Conservation (phyloP, 2,797 vertebrate genomes). For the Scyliorhinus canicula region DNA sequence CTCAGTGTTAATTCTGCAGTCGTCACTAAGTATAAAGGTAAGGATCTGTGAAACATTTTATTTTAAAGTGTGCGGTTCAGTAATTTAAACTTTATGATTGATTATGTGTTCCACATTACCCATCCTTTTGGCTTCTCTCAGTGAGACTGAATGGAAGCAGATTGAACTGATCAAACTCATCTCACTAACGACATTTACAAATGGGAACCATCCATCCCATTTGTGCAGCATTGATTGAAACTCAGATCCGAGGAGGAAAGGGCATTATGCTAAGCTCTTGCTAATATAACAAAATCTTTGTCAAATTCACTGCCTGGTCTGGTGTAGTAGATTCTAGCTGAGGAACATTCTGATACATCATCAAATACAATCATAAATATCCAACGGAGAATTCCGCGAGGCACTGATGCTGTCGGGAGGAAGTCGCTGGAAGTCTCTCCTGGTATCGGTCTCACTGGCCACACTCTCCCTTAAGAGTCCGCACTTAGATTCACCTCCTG, state of each 20-base stretch:
- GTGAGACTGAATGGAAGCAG: not conserved
- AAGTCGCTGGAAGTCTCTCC: no score
- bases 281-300: not conserved
- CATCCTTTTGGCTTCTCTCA: not conserved
- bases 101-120: not conserved
- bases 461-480: no score
- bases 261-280: not conserved
- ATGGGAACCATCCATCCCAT: not conserved
- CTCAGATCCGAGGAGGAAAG: not conserved
- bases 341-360: not conserved
- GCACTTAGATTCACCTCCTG: no score
- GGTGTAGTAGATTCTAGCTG: not conserved
- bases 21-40: conserved; percentile 85
- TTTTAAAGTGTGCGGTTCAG: not conserved
- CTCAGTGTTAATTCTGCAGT: conserved; percentile 75
- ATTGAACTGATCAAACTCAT: not conserved
- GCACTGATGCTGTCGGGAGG: no score
- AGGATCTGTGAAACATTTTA: conserved; percentile 39
- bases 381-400: no score
- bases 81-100: not conserved
- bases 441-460: no score
- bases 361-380: not conserved
- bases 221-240: not conserved
- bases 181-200: not conserved
- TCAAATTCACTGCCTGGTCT: not conserved